Evolutionary conservation across 2,888 invertebrate species (phyloP), one percentile per base, ranked within the genome.

Genomic region (Choreutis nemorana): DNA sequence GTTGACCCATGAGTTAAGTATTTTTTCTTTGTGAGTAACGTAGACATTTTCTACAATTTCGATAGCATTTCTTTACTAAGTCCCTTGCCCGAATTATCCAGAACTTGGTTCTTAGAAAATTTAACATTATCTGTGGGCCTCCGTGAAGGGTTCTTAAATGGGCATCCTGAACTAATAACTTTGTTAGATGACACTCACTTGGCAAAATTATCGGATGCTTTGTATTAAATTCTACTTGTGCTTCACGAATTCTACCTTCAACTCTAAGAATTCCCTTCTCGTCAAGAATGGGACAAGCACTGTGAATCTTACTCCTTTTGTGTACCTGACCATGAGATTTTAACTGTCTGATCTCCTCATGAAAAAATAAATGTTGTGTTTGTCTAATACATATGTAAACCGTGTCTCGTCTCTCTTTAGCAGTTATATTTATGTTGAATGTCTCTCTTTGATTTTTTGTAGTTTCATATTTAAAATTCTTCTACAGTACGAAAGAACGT

Each of bases 141-240:
- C 39, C 39, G 26, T 39, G 39, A 12, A 39, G 13, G 18, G 35
- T 35, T 8, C 26, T 33, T n/a, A 10, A 5, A 18, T 39, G 36
- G n/a, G 33, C 33, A 27, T 36, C 30, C n/a, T 4, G 2, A 11
- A 48, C 14, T 20, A 44, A 28, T 6, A 43, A 12, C 4, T 32
- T 30, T 1, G 34, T 34, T 10, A 44, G 24, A 16, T 37, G 31
- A 27, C 23, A 20, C 14, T 24, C 20, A 7, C 13, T 14, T 11
- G 36, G 43, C 15, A 42, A n/a, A 22, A 42, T 31, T 4, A 51
- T 40, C 1, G 47, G 49, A 37, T 47, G 42, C 18, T 39, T 44
- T 7, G 16, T 20, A 10, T 37, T 27, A 20, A 35, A 34, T 1
- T 10, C 11, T 6, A 27, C 10, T 2, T 41, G 2, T 13, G 42